Evolutionary conservation across 2,113 vertebrate genomes (phyloP).

Genomic region (Oplegnathus fasciatus): DNA sequence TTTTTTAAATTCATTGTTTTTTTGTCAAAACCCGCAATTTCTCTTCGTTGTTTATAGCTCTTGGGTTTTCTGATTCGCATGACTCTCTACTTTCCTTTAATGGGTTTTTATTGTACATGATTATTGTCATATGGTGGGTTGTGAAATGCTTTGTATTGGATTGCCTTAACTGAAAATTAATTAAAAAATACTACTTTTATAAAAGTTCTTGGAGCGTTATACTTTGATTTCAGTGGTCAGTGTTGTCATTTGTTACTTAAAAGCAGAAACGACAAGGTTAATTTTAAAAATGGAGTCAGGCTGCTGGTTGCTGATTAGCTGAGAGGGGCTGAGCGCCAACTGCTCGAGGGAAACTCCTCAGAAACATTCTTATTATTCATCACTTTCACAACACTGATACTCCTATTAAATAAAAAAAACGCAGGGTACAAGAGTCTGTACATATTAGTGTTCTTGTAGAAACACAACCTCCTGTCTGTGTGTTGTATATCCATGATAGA

Average conservation of each 20-base stretch:
- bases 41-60: conserved; percentile 62
- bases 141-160: conserved; percentile 89
- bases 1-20: conserved; percentile 24
- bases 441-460: neutral
- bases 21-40: conserved; percentile 43
- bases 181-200: conserved; percentile 85
- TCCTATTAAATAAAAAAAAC: neutral
- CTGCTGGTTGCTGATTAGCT: conserved; percentile 12
- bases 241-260: neutral
- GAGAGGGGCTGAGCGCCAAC: neutral
- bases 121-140: conserved; percentile 86
- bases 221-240: conserved; percentile 23
- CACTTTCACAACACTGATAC: neutral
- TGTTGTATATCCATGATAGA: neutral
- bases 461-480: neutral
- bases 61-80: conserved; percentile 77
- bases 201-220: conserved; percentile 50
- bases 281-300: neutral
- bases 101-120: conserved; percentile 85
- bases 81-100: conserved; percentile 70
- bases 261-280: neutral
- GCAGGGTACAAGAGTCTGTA: neutral
- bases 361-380: neutral
- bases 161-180: conserved; percentile 88
- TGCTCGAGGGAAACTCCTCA: neutral